Evolutionary conservation across 2,888 invertebrate species (phyloP), one percentile per base, ranked within the genome.

Genomic region (Epiperipatus broadwayi): DNA sequence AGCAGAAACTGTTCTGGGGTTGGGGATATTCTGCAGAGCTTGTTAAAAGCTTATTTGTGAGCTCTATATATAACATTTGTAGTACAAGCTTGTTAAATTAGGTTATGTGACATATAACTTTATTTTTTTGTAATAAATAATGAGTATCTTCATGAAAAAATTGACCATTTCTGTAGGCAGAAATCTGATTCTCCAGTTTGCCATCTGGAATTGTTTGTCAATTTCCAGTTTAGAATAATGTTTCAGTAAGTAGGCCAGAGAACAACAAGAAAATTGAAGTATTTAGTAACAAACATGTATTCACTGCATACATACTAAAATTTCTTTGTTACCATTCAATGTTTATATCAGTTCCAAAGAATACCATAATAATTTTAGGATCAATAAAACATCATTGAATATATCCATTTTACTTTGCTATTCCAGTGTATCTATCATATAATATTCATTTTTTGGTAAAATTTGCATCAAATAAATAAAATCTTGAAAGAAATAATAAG

Each of bases 391-490:
- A 50, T 79, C 72, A 59, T 97, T 97, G 1, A 97, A 64, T 35
- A 72, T 55, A 48, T 78, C 70, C 41, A 97, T 61, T 29, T 85
- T 73, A 35, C 78, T 74, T 38, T 95, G 68, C n/a, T 93, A 59
- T 0, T 69, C 66, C 4, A 97, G 59, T 0, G 89, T 74, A 55
- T 97, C 97, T 10, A 97, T 66, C 1, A 97, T 66, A 55, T 79
- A 97, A 61, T 97, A 95, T 2, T 65, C 63, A 12, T 68, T 64
- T 35, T 67, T 55, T 0, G 91, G 65, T 0, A 91, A 84, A 49
- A 97, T 78, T 65, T 97, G 95, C 60, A 97, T 74, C 2, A 97
- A 65, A 56, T 95, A 97, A 0, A 91, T 87, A 39, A 95, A 73
- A 0, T 95, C 97, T 65, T 79, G 78, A 57, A 79, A 97, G 1